Percentiles rank a stretch among this genome's conserved stretches.
These are phyloP conservation scores for Neoitamus cyanurus DNA, from an alignment of 2,888 invertebrate species.

Conservation along the genomic window DNA sequence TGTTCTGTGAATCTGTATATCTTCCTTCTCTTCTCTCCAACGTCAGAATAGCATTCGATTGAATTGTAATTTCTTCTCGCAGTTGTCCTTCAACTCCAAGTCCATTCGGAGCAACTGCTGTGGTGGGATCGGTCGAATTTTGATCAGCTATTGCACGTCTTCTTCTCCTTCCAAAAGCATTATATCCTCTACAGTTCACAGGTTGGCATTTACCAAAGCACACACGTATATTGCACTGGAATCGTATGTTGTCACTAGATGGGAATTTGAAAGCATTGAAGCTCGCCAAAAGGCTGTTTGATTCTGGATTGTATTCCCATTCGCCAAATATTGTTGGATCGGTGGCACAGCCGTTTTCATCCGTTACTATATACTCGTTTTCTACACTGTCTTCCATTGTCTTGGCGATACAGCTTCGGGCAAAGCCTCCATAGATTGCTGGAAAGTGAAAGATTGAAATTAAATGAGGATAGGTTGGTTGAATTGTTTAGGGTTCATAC, in stretches of 20 bases:
- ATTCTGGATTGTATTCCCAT: constrained; percentile 89
- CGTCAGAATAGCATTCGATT: constrained; percentile 91
- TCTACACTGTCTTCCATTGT: constrained; percentile 89
- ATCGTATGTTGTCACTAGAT: constrained; percentile 91
- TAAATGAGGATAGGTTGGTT: background rate
- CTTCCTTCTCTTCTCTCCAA: constrained; percentile 87
- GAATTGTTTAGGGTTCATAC: constrained; percentile 64
- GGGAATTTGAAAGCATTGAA: constrained; percentile 97
- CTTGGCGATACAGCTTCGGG: constrained; percentile 91
- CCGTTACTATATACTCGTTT: constrained; percentile 92
- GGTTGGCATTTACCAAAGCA: constrained; percentile 96
- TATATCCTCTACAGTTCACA: constrained; percentile 91
- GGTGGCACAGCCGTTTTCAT: constrained; percentile 93
- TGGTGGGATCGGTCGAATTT: constrained; percentile 60
- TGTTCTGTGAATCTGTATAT: constrained; percentile 81
- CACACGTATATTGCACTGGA: constrained; percentile 95
- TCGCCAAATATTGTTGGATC: constrained; percentile 93
- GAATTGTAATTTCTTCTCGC: constrained; percentile 92
- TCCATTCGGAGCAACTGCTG: constrained; percentile 72
- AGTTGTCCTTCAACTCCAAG: constrained; percentile 79
- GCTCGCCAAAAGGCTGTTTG: constrained; percentile 85
- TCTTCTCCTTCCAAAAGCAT: constrained; percentile 87
- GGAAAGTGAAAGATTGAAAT: constrained; percentile 47
- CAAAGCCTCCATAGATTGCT: constrained; percentile 94
- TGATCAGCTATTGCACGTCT: constrained; percentile 69